These are phyloP conservation scores for Diabrotica balteata DNA, from an alignment of 2,888 invertebrate genomes.

Conservation along the genomic window DNA sequence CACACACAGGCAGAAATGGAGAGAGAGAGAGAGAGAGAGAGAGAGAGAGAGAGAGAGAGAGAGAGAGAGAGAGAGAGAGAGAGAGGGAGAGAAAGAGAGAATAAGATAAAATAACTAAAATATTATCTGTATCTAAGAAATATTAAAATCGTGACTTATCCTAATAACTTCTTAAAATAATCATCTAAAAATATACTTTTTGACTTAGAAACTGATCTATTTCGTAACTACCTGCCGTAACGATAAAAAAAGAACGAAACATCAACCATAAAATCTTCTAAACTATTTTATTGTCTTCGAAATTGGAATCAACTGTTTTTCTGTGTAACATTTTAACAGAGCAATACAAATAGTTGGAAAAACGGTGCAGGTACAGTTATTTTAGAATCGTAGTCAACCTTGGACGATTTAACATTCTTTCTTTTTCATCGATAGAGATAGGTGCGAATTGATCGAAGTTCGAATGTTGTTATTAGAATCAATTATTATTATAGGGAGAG, in stretches of 20 bases:
- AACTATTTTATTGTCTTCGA: background rate
- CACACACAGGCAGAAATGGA: too few relatives aligned
- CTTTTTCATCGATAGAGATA: constrained; percentile 11
- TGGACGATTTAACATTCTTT: constrained; percentile 30
- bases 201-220: background rate
- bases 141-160: background rate
- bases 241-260: background rate
- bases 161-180: too few relatives aligned
- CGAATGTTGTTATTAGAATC: background rate
- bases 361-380: constrained; percentile 31
- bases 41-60: too few relatives aligned
- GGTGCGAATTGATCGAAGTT: constrained; percentile 7
- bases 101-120: background rate
- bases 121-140: background rate
- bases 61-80: too few relatives aligned
- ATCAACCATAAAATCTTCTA: background rate
- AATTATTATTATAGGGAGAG: too few relatives aligned
- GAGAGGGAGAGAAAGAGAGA: background rate
- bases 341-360: constrained; percentile 4
- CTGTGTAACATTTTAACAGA: background rate
- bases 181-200: background rate
- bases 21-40: too few relatives aligned
- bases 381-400: constrained; percentile 28
- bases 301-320: constrained; percentile 2
- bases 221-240: background rate